Conservation (phyloP, 2,113 vertebrate genomes). For the Echinops telfairi region DNA sequence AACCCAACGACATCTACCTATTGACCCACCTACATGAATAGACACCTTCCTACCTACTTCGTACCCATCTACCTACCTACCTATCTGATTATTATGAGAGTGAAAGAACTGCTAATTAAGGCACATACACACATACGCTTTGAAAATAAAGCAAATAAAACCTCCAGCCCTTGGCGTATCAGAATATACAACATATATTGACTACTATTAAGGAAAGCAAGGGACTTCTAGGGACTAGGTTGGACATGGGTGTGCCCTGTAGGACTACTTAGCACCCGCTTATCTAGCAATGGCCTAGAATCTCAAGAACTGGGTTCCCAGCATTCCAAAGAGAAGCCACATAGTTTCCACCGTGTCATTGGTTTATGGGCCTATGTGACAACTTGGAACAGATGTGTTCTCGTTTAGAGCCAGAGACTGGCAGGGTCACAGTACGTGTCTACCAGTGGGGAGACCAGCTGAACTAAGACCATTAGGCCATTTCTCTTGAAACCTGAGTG, state of each 20-base stretch:
- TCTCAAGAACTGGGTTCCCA: rapidly evolving
- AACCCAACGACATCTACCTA: neutral
- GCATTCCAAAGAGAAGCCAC: neutral
- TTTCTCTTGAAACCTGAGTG: slow-evolving; percentile 19
- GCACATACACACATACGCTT: neutral
- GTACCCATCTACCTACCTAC: neutral
- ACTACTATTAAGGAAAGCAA: neutral
- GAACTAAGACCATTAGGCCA: neutral
- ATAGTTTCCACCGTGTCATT: neutral
- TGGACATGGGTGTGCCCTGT: neutral
- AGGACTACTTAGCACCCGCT: neutral
- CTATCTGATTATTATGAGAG: neutral
- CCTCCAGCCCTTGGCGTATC: neutral
- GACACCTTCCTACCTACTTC: no score
- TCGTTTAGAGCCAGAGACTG: neutral
- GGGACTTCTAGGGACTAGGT: no score
- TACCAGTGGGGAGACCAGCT: neutral
- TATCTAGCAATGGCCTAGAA: neutral
- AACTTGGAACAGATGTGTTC: neutral
- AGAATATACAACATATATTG: neutral
- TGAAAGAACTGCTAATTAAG: neutral
- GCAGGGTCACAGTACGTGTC: neutral
- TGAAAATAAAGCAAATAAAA: neutral
- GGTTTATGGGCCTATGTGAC: neutral
- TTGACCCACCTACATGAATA: neutral